A percentile compares a stretch with the other conserved stretches of the same genome.
These are phyloP conservation scores for Drosophila murphyi DNA, from an alignment of 1,140 invertebrate species.

Conservation along the genomic window DNA sequence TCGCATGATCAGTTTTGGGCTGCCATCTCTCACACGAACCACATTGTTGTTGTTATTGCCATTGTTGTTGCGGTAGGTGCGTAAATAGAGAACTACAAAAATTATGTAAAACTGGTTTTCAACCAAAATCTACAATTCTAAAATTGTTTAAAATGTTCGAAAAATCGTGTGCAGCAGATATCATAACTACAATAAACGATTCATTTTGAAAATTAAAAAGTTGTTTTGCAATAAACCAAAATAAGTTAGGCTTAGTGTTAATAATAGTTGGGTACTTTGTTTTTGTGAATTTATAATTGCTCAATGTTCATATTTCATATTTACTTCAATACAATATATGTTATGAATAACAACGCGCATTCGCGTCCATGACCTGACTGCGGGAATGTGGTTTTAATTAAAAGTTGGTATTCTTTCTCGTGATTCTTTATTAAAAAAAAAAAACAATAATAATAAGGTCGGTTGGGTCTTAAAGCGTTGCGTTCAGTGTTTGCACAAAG, in stretches of 20 bases:
- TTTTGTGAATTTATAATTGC: too few species aligned
- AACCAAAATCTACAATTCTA: conserved; percentile 16
- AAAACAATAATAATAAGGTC: conserved; percentile 68
- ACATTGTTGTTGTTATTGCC: conserved; percentile 15
- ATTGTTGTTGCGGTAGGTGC: conserved; percentile 25
- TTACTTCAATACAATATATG: background rate
- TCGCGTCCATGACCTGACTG: conserved; percentile 32
- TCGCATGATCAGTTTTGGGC: conserved; percentile 70
- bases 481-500: conserved; percentile 70
- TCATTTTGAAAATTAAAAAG: too few species aligned
- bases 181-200: too few species aligned
- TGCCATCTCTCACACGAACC: conserved; percentile 11
- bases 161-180: background rate
- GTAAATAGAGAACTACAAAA: conserved; percentile 42
- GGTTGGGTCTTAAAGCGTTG: conserved; percentile 68
- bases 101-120: conserved; percentile 16
- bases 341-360: background rate
- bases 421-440: conserved; percentile 56
- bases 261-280: too few species aligned
- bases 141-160: background rate
- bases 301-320: background rate
- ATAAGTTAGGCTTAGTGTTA: too few species aligned
- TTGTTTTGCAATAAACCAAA: too few species aligned
- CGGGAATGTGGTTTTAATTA: conserved; percentile 42
- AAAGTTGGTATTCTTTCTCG: conserved; percentile 30